Evolutionary conservation across 2,888 invertebrate genomes (phyloP).

Genomic region (Idaea aversata): DNA sequence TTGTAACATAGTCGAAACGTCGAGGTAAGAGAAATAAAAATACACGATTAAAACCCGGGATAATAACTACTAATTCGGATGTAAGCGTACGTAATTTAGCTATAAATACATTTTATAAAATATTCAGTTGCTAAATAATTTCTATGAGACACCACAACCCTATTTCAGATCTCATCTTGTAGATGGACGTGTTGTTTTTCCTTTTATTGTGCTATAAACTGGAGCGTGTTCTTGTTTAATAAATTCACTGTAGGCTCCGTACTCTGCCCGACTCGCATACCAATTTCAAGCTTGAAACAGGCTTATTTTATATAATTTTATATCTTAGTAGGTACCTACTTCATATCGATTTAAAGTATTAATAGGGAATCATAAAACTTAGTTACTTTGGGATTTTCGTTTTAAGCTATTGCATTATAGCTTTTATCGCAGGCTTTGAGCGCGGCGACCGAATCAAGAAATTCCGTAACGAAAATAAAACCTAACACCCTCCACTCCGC

Average conservation of each 20-base stretch:
- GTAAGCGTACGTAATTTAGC: constrained; percentile 26
- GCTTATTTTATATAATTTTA: constrained; percentile 1
- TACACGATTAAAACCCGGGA: too few species aligned
- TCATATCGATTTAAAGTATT: too few species aligned
- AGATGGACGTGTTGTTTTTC: constrained; percentile 69
- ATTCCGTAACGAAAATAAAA: too few species aligned
- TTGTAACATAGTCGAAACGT: too few species aligned
- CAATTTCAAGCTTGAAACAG: constrained; percentile 27
- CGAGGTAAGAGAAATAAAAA: too few species aligned
- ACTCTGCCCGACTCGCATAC: constrained; percentile 46
- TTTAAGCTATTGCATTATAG: too few species aligned
- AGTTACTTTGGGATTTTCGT: too few species aligned
- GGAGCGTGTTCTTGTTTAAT: constrained; percentile 62
- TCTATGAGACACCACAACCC: constrained; percentile 39
- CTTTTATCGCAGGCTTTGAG: too few species aligned
- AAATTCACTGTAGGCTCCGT: constrained; percentile 43
- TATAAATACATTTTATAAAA: constrained; percentile 31
- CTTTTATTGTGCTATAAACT: constrained; percentile 69
- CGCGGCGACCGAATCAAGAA: too few species aligned
- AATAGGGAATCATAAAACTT: too few species aligned
- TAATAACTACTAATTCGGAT: too few species aligned
- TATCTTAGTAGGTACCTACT: not conserved
- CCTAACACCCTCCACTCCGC: too few species aligned
- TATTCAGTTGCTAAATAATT: constrained; percentile 23
- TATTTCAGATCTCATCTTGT: constrained; percentile 66